Evolutionary conservation across 2,888 invertebrate species (phyloP).

Genomic region (Scaptomyza flava): DNA sequence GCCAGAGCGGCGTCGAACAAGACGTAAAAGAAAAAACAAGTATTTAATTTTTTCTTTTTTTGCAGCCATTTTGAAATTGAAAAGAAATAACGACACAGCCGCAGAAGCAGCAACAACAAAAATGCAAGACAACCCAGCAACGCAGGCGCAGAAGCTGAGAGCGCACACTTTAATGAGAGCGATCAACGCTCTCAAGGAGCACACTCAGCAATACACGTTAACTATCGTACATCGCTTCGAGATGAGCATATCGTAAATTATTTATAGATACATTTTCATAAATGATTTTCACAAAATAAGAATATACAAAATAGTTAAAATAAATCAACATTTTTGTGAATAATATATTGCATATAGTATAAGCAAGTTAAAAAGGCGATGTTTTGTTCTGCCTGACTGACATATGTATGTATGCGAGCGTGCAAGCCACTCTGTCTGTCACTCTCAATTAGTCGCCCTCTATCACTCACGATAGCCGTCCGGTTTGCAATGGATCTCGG

Average conservation of each 20-base stretch:
- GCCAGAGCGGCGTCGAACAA: slow-evolving; percentile 12
- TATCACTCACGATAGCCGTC: slow-evolving; percentile 18
- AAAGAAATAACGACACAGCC: slow-evolving; percentile 61
- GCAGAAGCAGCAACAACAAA: slow-evolving; percentile 39
- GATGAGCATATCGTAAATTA: neutral
- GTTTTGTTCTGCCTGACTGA: neutral
- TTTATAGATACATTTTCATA: neutral
- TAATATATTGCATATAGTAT: neutral
- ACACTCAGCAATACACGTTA: slow-evolving; percentile 1
- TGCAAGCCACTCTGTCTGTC: slow-evolving; percentile 23
- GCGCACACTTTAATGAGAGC: slow-evolving; percentile 36
- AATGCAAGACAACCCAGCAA: slow-evolving; percentile 49
- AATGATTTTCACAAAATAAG: neutral
- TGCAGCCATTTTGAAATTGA: slow-evolving; percentile 63
- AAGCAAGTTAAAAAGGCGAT: too few relatives aligned
- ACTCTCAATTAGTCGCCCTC: slow-evolving; percentile 19
- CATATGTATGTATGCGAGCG: neutral
- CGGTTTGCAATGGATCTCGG: slow-evolving; percentile 50
- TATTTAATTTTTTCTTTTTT: slow-evolving; percentile 45
- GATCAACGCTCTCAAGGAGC: slow-evolving; percentile 42
- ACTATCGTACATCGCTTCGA: slow-evolving; percentile 1
- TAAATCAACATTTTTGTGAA: neutral
- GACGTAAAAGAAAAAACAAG: slow-evolving; percentile 50
- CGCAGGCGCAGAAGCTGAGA: slow-evolving; percentile 50
- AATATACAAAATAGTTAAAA: neutral